These are phyloP conservation scores for Boloria euphrosyne DNA, from an alignment of 2,888 invertebrate species.

Conservation along the genomic window DNA sequence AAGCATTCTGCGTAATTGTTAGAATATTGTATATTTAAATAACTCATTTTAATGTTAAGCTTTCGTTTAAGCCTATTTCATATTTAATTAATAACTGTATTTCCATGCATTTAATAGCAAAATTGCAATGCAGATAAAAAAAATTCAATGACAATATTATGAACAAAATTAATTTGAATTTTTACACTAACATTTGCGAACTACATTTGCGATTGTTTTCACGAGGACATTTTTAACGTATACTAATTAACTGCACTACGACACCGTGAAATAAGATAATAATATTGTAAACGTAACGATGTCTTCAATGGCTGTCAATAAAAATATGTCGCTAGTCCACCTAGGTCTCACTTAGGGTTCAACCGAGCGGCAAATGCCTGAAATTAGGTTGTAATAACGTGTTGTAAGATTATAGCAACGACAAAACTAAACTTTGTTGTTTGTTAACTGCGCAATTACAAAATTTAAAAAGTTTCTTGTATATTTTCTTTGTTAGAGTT, in stretches of 20 bases:
- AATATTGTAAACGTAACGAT: constrained; percentile 38
- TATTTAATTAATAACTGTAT: too few relatives aligned
- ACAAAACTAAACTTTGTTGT: constrained; percentile 29
- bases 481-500: too few relatives aligned
- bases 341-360: constrained; percentile 52
- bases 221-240: constrained; percentile 2
- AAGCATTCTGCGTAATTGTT: too few relatives aligned
- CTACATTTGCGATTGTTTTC: background rate
- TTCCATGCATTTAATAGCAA: too few relatives aligned
- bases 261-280: constrained; percentile 59
- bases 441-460: background rate
- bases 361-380: constrained; percentile 55
- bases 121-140: too few relatives aligned
- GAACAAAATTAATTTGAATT: too few relatives aligned
- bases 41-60: too few relatives aligned
- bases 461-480: too few relatives aligned
- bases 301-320: constrained; percentile 34
- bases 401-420: constrained; percentile 30
- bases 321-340: constrained; percentile 38
- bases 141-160: too few relatives aligned
- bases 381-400: constrained; percentile 51
- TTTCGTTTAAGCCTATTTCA: too few relatives aligned
- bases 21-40: too few relatives aligned
- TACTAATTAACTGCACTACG: constrained; percentile 47
- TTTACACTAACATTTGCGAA: too few relatives aligned